Percentiles rank a stretch among this genome's conserved stretches.
These are phyloP conservation scores for Escarpia spicata DNA, from an alignment of 2,888 invertebrate genomes.

Conservation along the genomic window DNA sequence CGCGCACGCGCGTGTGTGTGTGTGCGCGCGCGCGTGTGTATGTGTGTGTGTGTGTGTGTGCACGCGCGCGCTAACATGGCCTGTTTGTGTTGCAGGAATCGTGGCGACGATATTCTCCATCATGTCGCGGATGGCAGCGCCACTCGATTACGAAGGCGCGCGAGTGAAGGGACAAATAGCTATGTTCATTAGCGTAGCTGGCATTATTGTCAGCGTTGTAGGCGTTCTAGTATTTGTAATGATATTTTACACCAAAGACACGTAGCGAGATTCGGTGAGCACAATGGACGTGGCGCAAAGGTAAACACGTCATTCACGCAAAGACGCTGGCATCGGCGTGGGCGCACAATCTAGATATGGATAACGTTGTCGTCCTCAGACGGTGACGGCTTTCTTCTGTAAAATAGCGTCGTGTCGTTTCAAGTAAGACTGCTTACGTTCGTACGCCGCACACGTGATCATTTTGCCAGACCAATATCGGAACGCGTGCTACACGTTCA, in stretches of 20 bases:
- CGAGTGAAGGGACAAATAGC: conserved; percentile 41
- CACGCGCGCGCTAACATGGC: not conserved
- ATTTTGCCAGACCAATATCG: not conserved
- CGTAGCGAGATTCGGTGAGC: conserved; percentile 25
- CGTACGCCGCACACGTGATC: not conserved
- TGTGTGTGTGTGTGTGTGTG: too few relatives aligned
- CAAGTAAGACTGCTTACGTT: not conserved
- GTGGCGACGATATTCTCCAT: conserved; percentile 40
- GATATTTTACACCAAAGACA: conserved; percentile 43
- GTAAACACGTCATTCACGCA: not conserved
- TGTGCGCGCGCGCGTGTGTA: too few relatives aligned
- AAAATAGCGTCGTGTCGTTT: not conserved
- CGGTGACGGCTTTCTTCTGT: not conserved
- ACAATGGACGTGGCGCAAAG: not conserved
- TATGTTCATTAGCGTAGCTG: conserved; percentile 38
- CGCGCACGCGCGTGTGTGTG: too few relatives aligned
- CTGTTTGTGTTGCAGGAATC: conserved; percentile 36
- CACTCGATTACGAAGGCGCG: conserved; percentile 41
- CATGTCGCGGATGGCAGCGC: conserved; percentile 34
- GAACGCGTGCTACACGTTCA: not conserved
- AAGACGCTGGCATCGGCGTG: not conserved
- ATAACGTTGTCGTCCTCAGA: not conserved
- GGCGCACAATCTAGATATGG: not conserved
- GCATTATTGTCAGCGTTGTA: conserved; percentile 37
- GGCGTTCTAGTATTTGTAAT: conserved; percentile 37